A percentile compares a stretch with the other conserved stretches of the same genome.
Conservation (phyloP, 1,140 invertebrate genomes). For the Drosophila ohnishii region DNA sequence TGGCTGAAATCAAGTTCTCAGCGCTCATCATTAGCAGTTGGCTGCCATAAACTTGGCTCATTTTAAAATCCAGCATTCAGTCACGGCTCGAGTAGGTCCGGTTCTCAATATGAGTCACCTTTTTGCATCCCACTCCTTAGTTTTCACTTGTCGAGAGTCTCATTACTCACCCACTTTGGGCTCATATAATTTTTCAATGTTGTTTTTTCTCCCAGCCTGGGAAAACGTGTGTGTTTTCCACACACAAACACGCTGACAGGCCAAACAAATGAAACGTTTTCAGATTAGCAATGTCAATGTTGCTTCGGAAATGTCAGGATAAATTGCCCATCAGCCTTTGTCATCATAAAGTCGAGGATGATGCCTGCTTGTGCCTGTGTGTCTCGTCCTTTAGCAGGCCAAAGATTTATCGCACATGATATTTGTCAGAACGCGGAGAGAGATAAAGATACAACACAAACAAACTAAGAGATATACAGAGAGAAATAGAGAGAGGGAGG, state of each 20-base stretch:
- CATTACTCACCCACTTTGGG: slow-evolving; percentile 35
- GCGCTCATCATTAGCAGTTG: slow-evolving; percentile 24
- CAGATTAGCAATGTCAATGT: slow-evolving; percentile 57
- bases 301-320: slow-evolving; percentile 51
- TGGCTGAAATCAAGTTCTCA: slow-evolving; percentile 1
- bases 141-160: background rate
- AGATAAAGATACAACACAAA: slow-evolving; percentile 57
- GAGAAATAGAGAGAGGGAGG: slow-evolving; percentile 3
- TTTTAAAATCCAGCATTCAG: slow-evolving; percentile 21
- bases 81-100: slow-evolving; percentile 31
- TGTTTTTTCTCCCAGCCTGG: background rate
- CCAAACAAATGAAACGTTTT: slow-evolving; percentile 51
- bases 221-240: slow-evolving; percentile 12
- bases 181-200: slow-evolving; percentile 19
- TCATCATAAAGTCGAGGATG: slow-evolving; percentile 50
- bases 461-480: slow-evolving; percentile 21
- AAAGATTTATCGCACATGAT: slow-evolving; percentile 70
- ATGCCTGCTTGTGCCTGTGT: slow-evolving; percentile 8
- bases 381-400: slow-evolving; percentile 24
- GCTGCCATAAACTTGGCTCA: slow-evolving; percentile 9
- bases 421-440: slow-evolving; percentile 55
- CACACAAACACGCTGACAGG: slow-evolving; percentile 34
- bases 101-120: slow-evolving; percentile 27
- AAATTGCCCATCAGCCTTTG: slow-evolving; percentile 58
- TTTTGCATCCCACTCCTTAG: slow-evolving; percentile 16